A percentile compares a stretch with the other conserved stretches of the same genome.
These are phyloP conservation scores for Neomicropteryx cornuta DNA, from an alignment of 1,140 invertebrate genomes.

Conservation along the genomic window DNA sequence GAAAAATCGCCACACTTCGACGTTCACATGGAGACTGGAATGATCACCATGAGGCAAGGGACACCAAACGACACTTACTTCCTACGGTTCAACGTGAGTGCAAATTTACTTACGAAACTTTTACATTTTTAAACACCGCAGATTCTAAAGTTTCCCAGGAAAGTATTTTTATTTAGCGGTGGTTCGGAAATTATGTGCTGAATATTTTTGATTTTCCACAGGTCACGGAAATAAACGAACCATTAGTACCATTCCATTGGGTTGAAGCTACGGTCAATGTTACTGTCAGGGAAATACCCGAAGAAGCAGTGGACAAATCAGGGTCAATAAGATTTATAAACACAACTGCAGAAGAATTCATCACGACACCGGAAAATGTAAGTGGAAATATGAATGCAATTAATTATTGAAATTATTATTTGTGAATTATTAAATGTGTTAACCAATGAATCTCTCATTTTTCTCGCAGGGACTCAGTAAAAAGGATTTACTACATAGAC, in stretches of 20 bases:
- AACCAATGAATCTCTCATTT: conserved; percentile 9
- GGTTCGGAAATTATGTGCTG: background rate
- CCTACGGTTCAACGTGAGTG: conserved; percentile 57
- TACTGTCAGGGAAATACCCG: conserved; percentile 72
- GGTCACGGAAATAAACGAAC: conserved; percentile 47
- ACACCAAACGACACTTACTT: conserved; percentile 57
- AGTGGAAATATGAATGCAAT: conserved; percentile 15
- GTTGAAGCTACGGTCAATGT: conserved; percentile 74
- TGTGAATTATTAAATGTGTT: conserved; percentile 1
- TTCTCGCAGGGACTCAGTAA: conserved; percentile 51
- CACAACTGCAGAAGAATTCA: conserved; percentile 74
- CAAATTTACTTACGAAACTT: no score
- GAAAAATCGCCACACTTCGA: conserved; percentile 47
- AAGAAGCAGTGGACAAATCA: conserved; percentile 81
- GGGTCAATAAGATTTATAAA: conserved; percentile 79
- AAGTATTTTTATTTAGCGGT: no score
- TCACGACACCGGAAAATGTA: conserved; percentile 47
- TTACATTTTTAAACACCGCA: no score
- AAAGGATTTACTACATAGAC: conserved; percentile 56
- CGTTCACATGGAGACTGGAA: conserved; percentile 60
- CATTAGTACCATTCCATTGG: conserved; percentile 41
- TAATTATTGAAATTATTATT: conserved; percentile 5
- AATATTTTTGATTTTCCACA: conserved; percentile 11
- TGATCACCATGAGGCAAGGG: conserved; percentile 69
- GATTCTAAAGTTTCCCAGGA: no score